Evolutionary conservation across 2,797 vertebrate genomes (phyloP).

Genomic region (Clarias laeviceps): DNA sequence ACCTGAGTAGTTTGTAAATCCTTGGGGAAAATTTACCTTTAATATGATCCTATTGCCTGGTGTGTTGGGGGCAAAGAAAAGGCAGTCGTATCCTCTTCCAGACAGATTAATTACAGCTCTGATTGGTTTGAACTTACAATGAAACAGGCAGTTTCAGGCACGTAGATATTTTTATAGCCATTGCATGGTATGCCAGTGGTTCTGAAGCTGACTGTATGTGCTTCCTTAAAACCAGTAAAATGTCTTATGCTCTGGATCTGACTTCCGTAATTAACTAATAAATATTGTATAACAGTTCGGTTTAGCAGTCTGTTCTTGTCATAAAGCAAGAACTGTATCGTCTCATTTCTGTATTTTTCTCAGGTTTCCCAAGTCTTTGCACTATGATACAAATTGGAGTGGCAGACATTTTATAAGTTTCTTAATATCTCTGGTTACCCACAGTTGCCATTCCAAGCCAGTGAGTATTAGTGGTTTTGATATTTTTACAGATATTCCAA

Average conservation of each 20-base stretch:
- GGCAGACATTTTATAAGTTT: background rate
- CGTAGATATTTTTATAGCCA: background rate
- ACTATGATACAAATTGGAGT: background rate
- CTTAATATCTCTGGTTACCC: background rate
- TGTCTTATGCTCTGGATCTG: background rate
- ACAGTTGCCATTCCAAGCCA: conserved; percentile 2
- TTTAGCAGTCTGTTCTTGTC: background rate
- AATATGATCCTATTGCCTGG: background rate
- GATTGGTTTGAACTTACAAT: no score
- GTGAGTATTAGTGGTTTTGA: conserved; percentile 10
- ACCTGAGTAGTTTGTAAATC: background rate
- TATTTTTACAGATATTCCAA: background rate
- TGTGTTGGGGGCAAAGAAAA: background rate
- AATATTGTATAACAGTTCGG: background rate
- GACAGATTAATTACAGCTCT: background rate
- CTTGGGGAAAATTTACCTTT: background rate
- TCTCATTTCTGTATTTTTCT: background rate
- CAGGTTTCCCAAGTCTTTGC: background rate
- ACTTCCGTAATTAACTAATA: background rate
- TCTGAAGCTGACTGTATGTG: background rate
- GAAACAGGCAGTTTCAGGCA: background rate
- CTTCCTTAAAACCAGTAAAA: background rate
- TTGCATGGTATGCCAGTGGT: background rate
- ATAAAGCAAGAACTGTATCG: background rate
- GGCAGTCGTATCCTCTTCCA: background rate